phyloP scores from a whole-genome alignment of 2,113 vertebrate species.

The Xiphias gladius region DNA sequence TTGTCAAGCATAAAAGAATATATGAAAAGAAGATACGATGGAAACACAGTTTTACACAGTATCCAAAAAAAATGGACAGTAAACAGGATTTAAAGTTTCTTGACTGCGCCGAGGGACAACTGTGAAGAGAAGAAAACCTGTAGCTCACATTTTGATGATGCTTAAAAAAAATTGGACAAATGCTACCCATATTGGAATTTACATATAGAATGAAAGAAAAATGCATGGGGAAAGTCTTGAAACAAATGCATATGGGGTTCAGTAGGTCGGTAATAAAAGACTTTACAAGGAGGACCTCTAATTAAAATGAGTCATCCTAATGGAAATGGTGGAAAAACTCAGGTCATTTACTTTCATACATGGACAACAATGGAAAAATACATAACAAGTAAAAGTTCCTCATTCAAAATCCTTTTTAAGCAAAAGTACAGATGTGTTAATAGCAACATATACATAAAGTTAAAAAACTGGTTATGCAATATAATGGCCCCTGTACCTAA shows the following conservation, averaged over 20 bases:
- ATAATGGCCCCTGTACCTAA: too few species aligned
- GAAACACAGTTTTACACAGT: neutral
- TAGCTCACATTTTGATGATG: neutral
- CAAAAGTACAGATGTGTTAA: too few species aligned
- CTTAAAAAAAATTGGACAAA: too few species aligned
- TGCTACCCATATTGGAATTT: neutral
- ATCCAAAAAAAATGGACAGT: neutral
- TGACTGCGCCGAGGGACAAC: neutral
- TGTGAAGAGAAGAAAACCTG: neutral
- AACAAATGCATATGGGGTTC: neutral
- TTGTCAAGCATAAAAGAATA: neutral
- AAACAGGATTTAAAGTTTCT: neutral
- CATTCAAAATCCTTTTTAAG: too few species aligned
- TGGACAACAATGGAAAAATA: too few species aligned
- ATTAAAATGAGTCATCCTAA: neutral
- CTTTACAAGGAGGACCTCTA: neutral
- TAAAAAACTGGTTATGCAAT: too few species aligned
- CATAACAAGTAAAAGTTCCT: neutral
- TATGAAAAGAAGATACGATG: neutral
- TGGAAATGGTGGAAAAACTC: too few species aligned
- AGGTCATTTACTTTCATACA: too few species aligned
- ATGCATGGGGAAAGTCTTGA: neutral
- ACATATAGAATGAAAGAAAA: neutral
- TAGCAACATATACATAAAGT: too few species aligned
- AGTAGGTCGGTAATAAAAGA: neutral